Conservation (phyloP, 2,113 vertebrate species). For the Lasiurus cinereus region DNA sequence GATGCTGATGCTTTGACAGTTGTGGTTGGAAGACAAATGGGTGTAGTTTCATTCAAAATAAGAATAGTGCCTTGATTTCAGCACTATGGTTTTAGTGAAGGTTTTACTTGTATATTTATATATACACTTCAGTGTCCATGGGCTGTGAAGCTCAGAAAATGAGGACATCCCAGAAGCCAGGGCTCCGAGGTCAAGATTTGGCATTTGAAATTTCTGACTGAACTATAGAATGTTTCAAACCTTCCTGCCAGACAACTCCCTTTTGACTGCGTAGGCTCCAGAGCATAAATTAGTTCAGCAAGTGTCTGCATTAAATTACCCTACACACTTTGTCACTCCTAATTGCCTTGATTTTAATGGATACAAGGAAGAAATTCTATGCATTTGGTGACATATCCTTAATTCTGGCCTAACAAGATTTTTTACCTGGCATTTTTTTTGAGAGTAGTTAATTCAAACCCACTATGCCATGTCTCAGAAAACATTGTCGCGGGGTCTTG, state of each 20-base stretch:
- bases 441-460: conserved; percentile 25
- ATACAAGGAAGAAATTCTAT: conserved; percentile 44
- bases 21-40: not conserved
- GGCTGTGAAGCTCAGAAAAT: not conserved
- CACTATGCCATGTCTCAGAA: not conserved
- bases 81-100: not conserved
- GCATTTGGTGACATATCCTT: conserved; percentile 49
- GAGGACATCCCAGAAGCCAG: not conserved
- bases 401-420: conserved; percentile 41
- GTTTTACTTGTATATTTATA: not conserved
- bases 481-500: not conserved
- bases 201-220: conserved; percentile 63
- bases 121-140: not conserved
- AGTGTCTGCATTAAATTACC: conserved; percentile 70
- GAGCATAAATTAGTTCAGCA: conserved; percentile 72
- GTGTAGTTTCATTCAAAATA: not conserved
- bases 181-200: conserved; percentile 38
- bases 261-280: conserved; percentile 7
- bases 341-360: conserved; percentile 66
- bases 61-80: conserved; percentile 54
- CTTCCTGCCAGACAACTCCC: conserved; percentile 40
- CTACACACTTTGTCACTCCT: conserved; percentile 41
- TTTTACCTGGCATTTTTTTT: conserved; percentile 46
- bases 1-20: not conserved
- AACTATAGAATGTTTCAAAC: conserved; percentile 46